Evolutionary conservation across 1,140 invertebrate species (phyloP).

Genomic region (Limonius californicus): DNA sequence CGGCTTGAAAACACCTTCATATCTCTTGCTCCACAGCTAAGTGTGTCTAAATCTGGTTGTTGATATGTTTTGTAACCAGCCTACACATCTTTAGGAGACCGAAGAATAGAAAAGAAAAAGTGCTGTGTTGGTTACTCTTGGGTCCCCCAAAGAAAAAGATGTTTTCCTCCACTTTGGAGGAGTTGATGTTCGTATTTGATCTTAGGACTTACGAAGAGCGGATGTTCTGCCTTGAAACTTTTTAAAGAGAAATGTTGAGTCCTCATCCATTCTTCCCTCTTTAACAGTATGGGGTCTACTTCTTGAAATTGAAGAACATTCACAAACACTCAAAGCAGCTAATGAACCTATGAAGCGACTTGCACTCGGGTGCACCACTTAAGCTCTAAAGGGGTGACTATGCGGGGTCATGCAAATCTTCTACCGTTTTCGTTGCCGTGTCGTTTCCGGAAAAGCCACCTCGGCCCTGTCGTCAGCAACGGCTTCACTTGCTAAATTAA

Average conservation of each 20-base stretch:
- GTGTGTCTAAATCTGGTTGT: not conserved
- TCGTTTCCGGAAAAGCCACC: slow-evolving; percentile 14
- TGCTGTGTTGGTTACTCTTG: slow-evolving; percentile 15
- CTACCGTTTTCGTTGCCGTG: slow-evolving; percentile 21
- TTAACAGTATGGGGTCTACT: slow-evolving; percentile 27
- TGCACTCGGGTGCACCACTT: slow-evolving; percentile 13
- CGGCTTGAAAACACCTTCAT: slow-evolving; percentile 22
- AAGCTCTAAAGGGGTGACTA: not conserved
- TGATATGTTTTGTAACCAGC: slow-evolving; percentile 12
- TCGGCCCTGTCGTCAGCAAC: not conserved
- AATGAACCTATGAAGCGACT: slow-evolving; percentile 12
- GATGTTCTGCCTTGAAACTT: not conserved
- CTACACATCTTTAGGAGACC: slow-evolving; percentile 11
- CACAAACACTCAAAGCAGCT: slow-evolving; percentile 25
- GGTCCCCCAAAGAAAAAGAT: slow-evolving; percentile 18
- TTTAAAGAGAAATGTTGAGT: slow-evolving; percentile 27
- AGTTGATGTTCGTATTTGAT: not conserved
- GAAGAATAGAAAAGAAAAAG: slow-evolving; percentile 20
- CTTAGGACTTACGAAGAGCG: no score
- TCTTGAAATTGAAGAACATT: slow-evolving; percentile 15
- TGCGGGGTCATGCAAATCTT: slow-evolving; percentile 19
- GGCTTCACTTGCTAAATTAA: not conserved
- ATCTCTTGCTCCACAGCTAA: not conserved
- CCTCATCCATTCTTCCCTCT: slow-evolving; percentile 16
- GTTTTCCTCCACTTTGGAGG: not conserved